Conservation (phyloP, 2,888 invertebrate species). For the Augochlorella aurata region DNA sequence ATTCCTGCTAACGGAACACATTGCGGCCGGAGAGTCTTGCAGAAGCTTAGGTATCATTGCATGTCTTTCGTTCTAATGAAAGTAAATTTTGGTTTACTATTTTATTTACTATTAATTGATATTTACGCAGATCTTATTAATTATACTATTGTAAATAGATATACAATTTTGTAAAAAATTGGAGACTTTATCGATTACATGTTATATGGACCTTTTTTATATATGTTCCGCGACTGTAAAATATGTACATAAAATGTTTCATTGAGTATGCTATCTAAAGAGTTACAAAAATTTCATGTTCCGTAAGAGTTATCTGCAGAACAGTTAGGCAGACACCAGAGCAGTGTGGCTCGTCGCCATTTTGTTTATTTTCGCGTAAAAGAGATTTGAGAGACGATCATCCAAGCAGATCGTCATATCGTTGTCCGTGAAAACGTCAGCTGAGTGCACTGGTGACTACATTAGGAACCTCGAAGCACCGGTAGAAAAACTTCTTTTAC, state of each 20-base stretch:
- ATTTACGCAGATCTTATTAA: background rate
- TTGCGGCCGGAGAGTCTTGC: no score
- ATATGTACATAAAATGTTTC: background rate
- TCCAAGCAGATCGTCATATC: constrained; percentile 50
- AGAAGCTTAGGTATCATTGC: background rate
- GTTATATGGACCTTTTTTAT: background rate
- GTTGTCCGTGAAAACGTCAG: constrained; percentile 46
- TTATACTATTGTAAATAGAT: background rate
- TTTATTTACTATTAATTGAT: background rate
- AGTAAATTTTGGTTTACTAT: background rate
- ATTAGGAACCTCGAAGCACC: constrained; percentile 57
- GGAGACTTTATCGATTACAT: background rate
- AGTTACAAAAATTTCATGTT: constrained; percentile 18
- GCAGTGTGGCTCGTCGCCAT: constrained; percentile 84
- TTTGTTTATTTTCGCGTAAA: constrained; percentile 91
- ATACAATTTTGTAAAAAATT: background rate
- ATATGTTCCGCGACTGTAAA: constrained; percentile 27
- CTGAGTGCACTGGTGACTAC: constrained; percentile 33
- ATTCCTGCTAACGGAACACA: no score
- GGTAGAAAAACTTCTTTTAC: constrained; percentile 35
- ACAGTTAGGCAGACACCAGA: constrained; percentile 48
- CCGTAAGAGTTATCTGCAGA: constrained; percentile 45
- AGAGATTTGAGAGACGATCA: constrained; percentile 64
- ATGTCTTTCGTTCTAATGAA: background rate
- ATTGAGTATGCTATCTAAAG: constrained; percentile 38